Evolutionary conservation across 2,888 invertebrate genomes (phyloP), one percentile per base, ranked within the genome.

Genomic region (Scrobipalpa costella): DNA sequence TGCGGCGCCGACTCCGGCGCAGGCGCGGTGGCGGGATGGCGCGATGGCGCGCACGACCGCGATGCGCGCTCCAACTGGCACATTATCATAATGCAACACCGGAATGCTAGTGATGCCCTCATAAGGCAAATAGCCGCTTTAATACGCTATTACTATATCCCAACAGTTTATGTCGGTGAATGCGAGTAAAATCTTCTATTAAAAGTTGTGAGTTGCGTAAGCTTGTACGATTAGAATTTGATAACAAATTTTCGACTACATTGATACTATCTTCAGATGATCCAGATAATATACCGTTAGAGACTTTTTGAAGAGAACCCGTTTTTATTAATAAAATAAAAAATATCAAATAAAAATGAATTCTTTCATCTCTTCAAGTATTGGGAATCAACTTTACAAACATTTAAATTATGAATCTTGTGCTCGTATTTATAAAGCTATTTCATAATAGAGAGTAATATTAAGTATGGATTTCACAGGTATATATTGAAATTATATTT

Each of bases 1-100:
- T n/a, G n/a, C n/a, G n/a, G n/a, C n/a, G 55, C 27, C 70, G 40
- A n/a, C 40, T 11, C 78, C 73, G 74, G 69, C 74, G 75, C 76
- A 72, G 68, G 77, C 82, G 82, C 80, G 69, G n/a, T n/a, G n/a
- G n/a, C n/a, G n/a, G n/a, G n/a, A n/a, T n/a, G 66, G 63, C 68
- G 84, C 84, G 83, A 83, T 80, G 82, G 57, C 19, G 36, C 38
- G 58, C 58, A 58, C 44, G 58, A 40, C 36, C 40, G 58, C 84
- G 21, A 27, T 44, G 44, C 61, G 79, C 78, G 81, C 81, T 85
- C 82, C 79, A 88, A 88, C 88, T 87, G 85, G 85, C 86, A 82
- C 81, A 88, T 88, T 89, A 90, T 84, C 86, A 88, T 88, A 88
- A 88, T 86, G 85, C 84, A 85, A 84, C 80, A 84, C 81, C 79